Evolutionary conservation across 1,140 invertebrate species (phyloP).

Genomic region (Leguminivora glycinivorella): DNA sequence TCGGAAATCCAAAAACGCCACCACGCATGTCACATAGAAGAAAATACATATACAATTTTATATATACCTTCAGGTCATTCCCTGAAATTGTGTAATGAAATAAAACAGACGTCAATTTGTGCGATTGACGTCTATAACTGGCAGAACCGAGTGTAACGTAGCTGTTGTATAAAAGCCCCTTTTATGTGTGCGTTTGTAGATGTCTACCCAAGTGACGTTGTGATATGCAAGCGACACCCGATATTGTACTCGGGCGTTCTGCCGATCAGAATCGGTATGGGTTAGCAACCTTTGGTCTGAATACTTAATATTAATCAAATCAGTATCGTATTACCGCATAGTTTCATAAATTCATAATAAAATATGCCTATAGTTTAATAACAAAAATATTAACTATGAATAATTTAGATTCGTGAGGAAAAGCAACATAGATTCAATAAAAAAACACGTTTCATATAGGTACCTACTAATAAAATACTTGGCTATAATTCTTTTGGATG

Average conservation of each 20-base stretch:
- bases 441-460: too few species aligned
- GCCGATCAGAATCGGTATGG: background rate
- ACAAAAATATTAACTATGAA: too few species aligned
- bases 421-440: too few species aligned
- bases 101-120: background rate
- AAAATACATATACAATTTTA: too few species aligned
- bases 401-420: too few species aligned
- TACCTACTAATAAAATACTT: too few species aligned
- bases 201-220: background rate
- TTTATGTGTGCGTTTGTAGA: background rate
- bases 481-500: too few species aligned
- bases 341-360: too few species aligned
- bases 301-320: background rate
- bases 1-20: too few species aligned
- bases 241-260: background rate
- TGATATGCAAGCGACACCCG: background rate
- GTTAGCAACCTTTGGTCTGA: background rate
- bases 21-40: too few species aligned
- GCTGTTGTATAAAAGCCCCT: background rate
- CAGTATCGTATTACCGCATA: too few species aligned
- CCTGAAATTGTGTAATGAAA: background rate
- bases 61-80: background rate
- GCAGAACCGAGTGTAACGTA: background rate
- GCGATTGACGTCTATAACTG: background rate
- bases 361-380: too few species aligned